Percentiles rank a stretch among this genome's conserved stretches.
phyloP scores from a whole-genome alignment of 2,113 vertebrate species.

The Stigmatopora argus region DNA sequence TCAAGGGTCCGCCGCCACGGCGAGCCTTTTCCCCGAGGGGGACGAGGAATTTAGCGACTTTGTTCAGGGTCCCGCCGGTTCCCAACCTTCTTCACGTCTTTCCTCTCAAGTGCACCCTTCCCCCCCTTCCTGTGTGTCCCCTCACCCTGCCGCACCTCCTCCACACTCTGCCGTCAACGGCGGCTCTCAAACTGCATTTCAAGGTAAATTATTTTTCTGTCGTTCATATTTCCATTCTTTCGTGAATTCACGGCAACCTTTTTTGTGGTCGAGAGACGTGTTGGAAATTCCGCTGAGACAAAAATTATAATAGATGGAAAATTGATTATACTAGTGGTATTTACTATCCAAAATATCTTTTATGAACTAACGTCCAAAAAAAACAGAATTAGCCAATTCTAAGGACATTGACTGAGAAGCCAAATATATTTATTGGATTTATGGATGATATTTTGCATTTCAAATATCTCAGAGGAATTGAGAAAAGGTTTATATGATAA shows the following conservation, averaged over 20 bases:
- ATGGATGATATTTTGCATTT: no score
- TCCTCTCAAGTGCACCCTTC: constrained; percentile 49
- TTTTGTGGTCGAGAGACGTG: not conserved
- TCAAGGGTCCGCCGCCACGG: constrained; percentile 74
- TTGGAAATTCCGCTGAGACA: no score
- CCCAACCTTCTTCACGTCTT: constrained; percentile 53
- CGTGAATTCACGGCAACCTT: constrained; percentile 16
- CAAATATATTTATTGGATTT: no score
- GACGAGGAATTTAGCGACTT: constrained; percentile 95
- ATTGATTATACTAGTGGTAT: no score
- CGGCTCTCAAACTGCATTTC: constrained; percentile 74
- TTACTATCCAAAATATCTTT: no score
- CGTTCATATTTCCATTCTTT: constrained; percentile 29
- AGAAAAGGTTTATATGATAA: no score
- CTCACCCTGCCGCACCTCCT: constrained; percentile 59
- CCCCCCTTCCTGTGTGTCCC: constrained; percentile 60
- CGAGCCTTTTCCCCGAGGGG: constrained; percentile 58
- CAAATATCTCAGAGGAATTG: no score
- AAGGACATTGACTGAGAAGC: no score
- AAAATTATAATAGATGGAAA: no score
- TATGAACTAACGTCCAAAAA: no score
- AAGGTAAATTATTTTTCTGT: constrained; percentile 68
- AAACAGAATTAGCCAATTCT: no score
- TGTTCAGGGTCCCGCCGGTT: constrained; percentile 86
- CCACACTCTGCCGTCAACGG: constrained; percentile 73